Evolutionary conservation across 1,140 invertebrate genomes (phyloP), one percentile per base, ranked within the genome.

Genomic region (Aphaenogaster floridana): DNA sequence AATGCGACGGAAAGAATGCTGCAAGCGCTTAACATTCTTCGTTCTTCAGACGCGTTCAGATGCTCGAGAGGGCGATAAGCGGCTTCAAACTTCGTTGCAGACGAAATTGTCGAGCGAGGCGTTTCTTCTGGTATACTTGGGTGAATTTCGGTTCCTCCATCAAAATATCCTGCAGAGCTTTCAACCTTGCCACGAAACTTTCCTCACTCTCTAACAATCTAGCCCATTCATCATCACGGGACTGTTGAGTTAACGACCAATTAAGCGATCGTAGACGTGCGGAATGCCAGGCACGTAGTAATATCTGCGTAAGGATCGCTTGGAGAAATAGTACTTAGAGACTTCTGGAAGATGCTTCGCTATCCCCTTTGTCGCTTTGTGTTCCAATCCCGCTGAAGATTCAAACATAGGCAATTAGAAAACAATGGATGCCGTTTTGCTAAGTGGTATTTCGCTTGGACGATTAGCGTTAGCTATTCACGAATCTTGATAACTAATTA

Each of bases 201-300:
- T 68, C 78, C 86, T 66, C 61, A 21, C 21, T 52, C 79, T 71
- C 61, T 45, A 59, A 64, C 74, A 86, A 83, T 89, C 68, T 86
- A 61, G 81, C 85, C 64, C 90, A 91, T 93, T 93, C 89, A 92
- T 93, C 91, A 91, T 85, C 81, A 59, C 21, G 42, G 57, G 68
- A 89, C 87, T 86, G 81, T 66, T 77, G 87, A 92, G 88, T 91
- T 92, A 93, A 93, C 92, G 93, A 93, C 92, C 92, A 90, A 92
- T 93, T 93, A 93, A 93, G 91, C 91, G 79, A 92, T 93, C 90
- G 79, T 63, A 63, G 78, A 86, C 64, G 63, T 48, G 64, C 78
- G 87, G 89, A 92, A 93, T 93, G 86, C 88, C 52, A 28, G 89
- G 87, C 92, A 93, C 91, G 92, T 93, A 88, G 86, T 89, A 92